phyloP scores from a whole-genome alignment of 35 echinoderm and acorn worm species.

The Anneissia japonica region DNA sequence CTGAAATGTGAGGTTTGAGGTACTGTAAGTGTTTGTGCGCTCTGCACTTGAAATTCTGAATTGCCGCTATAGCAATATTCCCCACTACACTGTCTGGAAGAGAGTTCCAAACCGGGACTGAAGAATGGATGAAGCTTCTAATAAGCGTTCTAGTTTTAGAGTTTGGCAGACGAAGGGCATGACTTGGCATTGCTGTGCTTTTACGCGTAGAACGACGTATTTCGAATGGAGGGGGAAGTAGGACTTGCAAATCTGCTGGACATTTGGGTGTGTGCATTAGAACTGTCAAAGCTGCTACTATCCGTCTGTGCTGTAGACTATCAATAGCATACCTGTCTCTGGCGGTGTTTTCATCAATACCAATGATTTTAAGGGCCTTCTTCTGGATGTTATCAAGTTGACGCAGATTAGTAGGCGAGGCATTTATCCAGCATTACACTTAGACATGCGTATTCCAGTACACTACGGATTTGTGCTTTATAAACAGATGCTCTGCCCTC shows the following conservation, averaged over 20 bases:
- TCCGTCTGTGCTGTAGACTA: neutral
- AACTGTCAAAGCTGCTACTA: neutral
- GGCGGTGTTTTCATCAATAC: constrained; percentile 22
- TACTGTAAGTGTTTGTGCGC: too few species aligned
- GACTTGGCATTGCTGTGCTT: neutral
- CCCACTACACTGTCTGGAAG: too few species aligned
- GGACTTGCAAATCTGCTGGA: neutral
- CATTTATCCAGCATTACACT: constrained; percentile 22
- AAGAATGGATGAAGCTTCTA: too few species aligned
- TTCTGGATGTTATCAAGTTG: constrained; percentile 10
- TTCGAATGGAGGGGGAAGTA: constrained; percentile 4
- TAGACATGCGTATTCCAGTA: constrained; percentile 15
- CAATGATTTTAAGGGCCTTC: constrained; percentile 7
- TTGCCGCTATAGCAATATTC: too few species aligned
- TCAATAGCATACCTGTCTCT: neutral
- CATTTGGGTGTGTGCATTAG: constrained; percentile 8
- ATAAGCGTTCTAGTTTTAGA: too few species aligned
- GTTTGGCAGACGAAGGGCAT: too few species aligned
- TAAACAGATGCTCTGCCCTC: neutral
- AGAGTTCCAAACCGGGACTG: too few species aligned
- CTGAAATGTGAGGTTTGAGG: too few species aligned
- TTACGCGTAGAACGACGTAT: neutral
- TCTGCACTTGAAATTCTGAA: too few species aligned
- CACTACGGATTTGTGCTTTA: neutral
- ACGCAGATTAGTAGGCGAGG: neutral